A percentile compares a stretch with the other conserved stretches of the same genome.
Evolutionary conservation across 2,113 vertebrate genomes (phyloP).

Genomic region (Uropsilus gracilis): DNA sequence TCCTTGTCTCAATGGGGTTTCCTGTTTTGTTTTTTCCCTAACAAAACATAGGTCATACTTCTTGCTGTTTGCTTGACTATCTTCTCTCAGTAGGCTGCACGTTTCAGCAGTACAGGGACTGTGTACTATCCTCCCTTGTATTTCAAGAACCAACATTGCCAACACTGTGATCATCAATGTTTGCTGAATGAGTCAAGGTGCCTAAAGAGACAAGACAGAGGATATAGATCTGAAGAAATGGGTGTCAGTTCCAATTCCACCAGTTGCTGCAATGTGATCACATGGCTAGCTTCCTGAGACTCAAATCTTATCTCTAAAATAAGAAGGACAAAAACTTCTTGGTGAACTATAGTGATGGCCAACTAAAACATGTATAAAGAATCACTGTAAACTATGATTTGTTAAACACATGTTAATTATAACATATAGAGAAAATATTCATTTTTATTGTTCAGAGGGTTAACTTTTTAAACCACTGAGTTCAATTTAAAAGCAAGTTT

Average conservation of each 20-base stretch:
- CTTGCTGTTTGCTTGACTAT: background rate
- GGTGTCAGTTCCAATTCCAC: background rate
- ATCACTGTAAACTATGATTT: background rate
- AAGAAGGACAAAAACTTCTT: background rate
- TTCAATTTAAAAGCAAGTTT: slow-evolving; percentile 58
- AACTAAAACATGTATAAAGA: background rate
- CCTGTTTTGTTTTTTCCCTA: background rate
- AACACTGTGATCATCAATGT: background rate
- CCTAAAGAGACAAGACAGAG: background rate
- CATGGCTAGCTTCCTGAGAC: background rate
- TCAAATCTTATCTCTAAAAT: slow-evolving; percentile 9
- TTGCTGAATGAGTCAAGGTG: background rate
- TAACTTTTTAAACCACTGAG: slow-evolving; percentile 38
- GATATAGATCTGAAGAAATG: slow-evolving; percentile 14
- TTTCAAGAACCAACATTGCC: background rate
- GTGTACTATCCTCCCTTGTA: background rate
- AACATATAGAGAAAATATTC: background rate
- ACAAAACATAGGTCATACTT: background rate
- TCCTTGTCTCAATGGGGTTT: background rate
- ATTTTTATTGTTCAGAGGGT: slow-evolving; percentile 30
- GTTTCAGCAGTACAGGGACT: background rate
- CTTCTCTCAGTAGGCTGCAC: background rate
- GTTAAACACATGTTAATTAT: slow-evolving; percentile 2
- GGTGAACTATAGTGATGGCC: background rate
- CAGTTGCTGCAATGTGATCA: background rate